phyloP scores from a whole-genome alignment of 2,113 vertebrate species.

The Cynoglossus semilaevis region DNA sequence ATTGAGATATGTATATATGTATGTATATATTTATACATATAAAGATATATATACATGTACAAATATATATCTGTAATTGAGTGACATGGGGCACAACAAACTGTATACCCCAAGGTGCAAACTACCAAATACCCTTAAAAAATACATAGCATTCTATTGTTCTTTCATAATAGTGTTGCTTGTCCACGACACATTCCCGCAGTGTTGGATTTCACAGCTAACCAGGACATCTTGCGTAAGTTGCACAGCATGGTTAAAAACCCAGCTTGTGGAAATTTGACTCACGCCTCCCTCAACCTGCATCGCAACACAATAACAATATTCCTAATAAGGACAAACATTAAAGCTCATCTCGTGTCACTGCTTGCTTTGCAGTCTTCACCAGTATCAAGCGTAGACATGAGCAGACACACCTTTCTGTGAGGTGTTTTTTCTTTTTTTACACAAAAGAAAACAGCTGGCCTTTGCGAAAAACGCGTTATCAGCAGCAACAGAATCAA shows the following conservation, averaged over 20 bases:
- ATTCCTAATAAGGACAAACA: slow-evolving; percentile 28
- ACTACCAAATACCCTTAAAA: neutral
- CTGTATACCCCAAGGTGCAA: too few species aligned
- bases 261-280: slow-evolving; percentile 4
- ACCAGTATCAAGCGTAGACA: slow-evolving; percentile 62
- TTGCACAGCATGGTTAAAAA: slow-evolving; percentile 5
- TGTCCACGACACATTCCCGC: slow-evolving; percentile 11
- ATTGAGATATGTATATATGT: too few species aligned
- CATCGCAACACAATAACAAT: too few species aligned
- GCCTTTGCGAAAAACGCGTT: slow-evolving; percentile 8
- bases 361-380: slow-evolving; percentile 59
- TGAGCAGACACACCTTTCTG: slow-evolving; percentile 64
- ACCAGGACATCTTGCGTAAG: slow-evolving; percentile 4
- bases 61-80: too few species aligned
- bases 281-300: too few species aligned
- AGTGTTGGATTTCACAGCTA: slow-evolving; percentile 25
- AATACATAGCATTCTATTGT: slow-evolving; percentile 10
- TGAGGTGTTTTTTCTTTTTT: slow-evolving; percentile 22
- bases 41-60: too few species aligned
- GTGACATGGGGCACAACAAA: too few species aligned
- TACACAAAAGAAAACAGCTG: slow-evolving; percentile 18
- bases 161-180: slow-evolving; percentile 12
- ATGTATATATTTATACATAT: too few species aligned
- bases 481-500: slow-evolving; percentile 12
- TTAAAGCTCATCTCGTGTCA: slow-evolving; percentile 41